Evolutionary conservation across 2,888 invertebrate species (phyloP), one percentile per base, ranked within the genome.

Genomic region (Helleia helle): DNA sequence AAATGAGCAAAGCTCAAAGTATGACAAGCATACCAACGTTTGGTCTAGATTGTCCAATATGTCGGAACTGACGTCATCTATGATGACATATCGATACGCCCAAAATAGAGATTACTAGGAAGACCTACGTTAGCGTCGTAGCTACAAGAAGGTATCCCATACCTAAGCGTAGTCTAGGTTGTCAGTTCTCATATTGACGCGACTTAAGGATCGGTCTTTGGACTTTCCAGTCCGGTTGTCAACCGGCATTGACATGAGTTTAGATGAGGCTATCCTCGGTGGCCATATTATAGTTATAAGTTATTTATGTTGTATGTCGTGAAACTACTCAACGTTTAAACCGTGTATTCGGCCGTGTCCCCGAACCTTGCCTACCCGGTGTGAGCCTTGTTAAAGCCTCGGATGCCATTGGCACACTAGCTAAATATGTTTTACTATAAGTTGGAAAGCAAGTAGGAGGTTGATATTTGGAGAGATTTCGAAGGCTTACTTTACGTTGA

Each of bases 361-460:
- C 47, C 49, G 50, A 42, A 49, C 46, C 49, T 50, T 50, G 47
- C 43, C 49, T 47, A 45, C 49, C 45, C 53, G 22, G 22, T 51
- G 55, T 48, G 51, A 55, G 49, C 58, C 57, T 59, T 61, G 63
- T 64, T 62, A 70, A 73, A 75, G 72, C 66, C 75, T 72, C 75
- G 71, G 62, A 55, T 56, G 61, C 57, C 43, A 5, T 8, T 27
- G 4, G 27, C 38, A 28, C 14, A 18, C 18, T 38, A 39, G 29
- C 39, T n/a, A n/a, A n/a, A 15, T 31, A 14, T 14, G 30, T 30
- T 30, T 34, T 11, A 22, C 9, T 22, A 34, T 34, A 22, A 34
- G 34, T 34, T 34, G 34, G 34, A 11, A 17, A 6, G 22, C 12
- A 15, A 9, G 15, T 15, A 13, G 18, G 12, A 18, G 3, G 18